Evolutionary conservation across 2,113 vertebrate genomes (phyloP).

Genomic region (Nannobrachium achirus): DNA sequence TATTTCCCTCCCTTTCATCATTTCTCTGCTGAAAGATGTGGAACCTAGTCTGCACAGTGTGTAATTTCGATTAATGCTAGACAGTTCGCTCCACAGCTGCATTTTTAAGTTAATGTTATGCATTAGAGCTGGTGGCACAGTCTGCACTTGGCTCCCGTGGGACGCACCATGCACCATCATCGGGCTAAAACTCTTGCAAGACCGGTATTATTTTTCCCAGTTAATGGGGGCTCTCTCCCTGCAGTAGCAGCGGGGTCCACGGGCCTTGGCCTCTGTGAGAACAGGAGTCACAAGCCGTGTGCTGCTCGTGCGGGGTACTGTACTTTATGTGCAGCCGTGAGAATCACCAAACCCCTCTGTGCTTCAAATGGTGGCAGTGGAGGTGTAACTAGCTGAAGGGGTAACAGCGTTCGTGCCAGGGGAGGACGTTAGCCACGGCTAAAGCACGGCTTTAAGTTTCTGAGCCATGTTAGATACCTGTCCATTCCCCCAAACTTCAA

Average conservation of each 20-base stretch:
- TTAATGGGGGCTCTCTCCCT: constrained; percentile 1
- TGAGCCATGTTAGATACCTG: constrained; percentile 45
- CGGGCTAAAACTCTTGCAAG: background rate
- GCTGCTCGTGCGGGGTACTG: constrained; percentile 7
- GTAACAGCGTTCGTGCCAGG: constrained; percentile 55
- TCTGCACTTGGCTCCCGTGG: background rate
- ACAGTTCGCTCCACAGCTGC: background rate
- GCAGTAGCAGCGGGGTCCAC: constrained; percentile 6
- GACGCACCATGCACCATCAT: background rate
- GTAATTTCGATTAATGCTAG: too few relatives aligned
- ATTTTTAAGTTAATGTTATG: background rate
- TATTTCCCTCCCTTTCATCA: too few relatives aligned
- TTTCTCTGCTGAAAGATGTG: too few relatives aligned
- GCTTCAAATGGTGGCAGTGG: constrained; percentile 28
- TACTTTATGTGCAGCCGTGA: constrained; percentile 3
- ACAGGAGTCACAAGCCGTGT: background rate
- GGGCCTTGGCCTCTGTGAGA: background rate
- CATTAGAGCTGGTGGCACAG: background rate
- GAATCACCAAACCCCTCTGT: constrained; percentile 41
- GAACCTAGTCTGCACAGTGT: too few relatives aligned
- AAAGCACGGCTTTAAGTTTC: constrained; percentile 58
- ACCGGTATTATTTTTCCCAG: background rate
- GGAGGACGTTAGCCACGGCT: constrained; percentile 64
- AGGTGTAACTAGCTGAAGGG: constrained; percentile 57
- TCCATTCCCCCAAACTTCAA: constrained; percentile 47